These are phyloP conservation scores for Anagyrus pseudococci DNA, from an alignment of 2,888 invertebrate genomes.

Conservation along the genomic window DNA sequence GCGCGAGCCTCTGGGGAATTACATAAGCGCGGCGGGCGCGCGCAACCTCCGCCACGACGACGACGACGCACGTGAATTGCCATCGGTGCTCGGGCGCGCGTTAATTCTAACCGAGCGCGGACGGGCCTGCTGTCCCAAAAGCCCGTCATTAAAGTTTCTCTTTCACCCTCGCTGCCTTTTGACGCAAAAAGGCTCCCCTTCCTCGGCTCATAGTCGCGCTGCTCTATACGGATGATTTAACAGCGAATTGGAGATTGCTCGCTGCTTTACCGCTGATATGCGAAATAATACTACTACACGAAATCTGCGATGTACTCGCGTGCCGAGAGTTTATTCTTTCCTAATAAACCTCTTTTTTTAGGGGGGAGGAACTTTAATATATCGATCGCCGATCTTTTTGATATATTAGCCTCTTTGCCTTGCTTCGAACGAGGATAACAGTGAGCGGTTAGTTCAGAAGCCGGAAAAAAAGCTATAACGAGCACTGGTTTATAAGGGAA, in stretches of 20 bases:
- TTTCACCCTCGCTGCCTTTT: slow-evolving; percentile 24
- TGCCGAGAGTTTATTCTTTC: too few species aligned
- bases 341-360: too few species aligned
- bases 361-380: too few species aligned
- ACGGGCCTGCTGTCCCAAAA: not conserved
- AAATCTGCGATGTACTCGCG: slow-evolving; percentile 13
- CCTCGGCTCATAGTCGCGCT: too few species aligned
- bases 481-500: too few species aligned
- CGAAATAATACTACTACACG: slow-evolving; percentile 21
- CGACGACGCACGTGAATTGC: slow-evolving; percentile 1
- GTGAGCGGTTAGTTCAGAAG: too few species aligned
- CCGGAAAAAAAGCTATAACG: too few species aligned
- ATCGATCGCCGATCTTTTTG: too few species aligned
- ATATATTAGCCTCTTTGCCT: too few species aligned
- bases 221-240: too few species aligned
- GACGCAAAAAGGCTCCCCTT: slow-evolving; percentile 19
- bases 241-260: slow-evolving; percentile 8
- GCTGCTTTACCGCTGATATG: slow-evolving; percentile 6
- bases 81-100: not conserved
- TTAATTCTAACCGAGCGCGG: not conserved
- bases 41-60: slow-evolving; percentile 8
- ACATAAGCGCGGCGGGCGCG: slow-evolving; percentile 19
- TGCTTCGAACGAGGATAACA: too few species aligned
- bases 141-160: slow-evolving; percentile 34
- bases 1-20: slow-evolving; percentile 6